phyloP scores from a whole-genome alignment of 2,888 invertebrate genomes.

The Drosophila mayaguana region DNA sequence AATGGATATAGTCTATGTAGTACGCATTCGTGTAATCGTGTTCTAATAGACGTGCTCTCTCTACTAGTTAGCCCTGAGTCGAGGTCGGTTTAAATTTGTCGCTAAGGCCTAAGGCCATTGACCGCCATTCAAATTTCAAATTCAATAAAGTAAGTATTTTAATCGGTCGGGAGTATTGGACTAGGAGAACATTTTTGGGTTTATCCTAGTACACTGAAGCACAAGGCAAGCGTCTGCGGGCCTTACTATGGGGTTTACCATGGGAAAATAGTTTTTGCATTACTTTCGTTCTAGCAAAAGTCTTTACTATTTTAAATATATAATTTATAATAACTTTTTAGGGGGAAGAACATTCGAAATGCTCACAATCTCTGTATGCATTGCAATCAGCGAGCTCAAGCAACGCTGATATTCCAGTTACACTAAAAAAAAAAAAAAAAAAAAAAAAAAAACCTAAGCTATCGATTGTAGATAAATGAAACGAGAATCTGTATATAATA shows the following conservation, averaged over 20 bases:
- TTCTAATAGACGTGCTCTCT: neutral
- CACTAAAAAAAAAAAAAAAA: too few species aligned
- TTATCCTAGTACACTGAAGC: too few species aligned
- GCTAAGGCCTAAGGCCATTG: conserved; percentile 17
- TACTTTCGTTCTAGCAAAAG: neutral
- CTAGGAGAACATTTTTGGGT: neutral
- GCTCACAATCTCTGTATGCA: neutral
- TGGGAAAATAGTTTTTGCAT: neutral
- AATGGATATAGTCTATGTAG: neutral
- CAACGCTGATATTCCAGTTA: neutral
- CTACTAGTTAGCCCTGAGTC: conserved; percentile 19
- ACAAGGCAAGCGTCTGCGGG: neutral
- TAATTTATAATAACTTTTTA: neutral
- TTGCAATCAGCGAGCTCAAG: neutral
- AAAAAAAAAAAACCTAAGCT: too few species aligned
- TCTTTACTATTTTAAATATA: neutral
- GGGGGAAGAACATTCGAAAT: neutral
- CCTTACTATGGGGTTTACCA: neutral
- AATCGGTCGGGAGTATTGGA: neutral
- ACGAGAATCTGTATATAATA: too few species aligned
- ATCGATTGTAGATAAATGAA: too few species aligned
- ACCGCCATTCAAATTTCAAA: neutral
- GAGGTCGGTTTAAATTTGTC: conserved; percentile 32
- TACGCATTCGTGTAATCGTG: neutral
- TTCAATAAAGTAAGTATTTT: neutral